Percentiles rank a stretch among this genome's conserved stretches.
Conservation (phyloP, 2,888 invertebrate species). For the Acrobasis suavella region DNA sequence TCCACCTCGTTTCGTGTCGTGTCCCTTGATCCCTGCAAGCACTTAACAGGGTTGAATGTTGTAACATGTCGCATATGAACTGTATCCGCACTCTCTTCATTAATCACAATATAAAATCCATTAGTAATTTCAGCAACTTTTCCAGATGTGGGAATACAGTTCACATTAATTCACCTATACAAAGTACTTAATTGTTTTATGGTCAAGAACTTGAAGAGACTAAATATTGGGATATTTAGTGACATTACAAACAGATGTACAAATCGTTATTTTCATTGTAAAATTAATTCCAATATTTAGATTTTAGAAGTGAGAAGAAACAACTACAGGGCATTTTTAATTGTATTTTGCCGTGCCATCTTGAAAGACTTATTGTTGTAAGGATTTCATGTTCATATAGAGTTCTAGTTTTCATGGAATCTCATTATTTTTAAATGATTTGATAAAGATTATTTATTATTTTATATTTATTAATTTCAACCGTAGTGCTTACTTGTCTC, state of each 20-base stretch:
- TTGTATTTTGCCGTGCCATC: slow-evolving; percentile 77
- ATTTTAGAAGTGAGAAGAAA: slow-evolving; percentile 62
- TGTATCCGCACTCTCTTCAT: slow-evolving; percentile 53
- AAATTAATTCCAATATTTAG: slow-evolving; percentile 78
- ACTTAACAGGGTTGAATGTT: slow-evolving; percentile 76
- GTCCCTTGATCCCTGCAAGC: slow-evolving; percentile 78
- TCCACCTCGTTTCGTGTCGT: slow-evolving; percentile 79
- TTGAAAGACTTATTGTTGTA: slow-evolving; percentile 81
- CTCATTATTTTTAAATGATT: slow-evolving; percentile 76
- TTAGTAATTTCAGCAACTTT: slow-evolving; percentile 15
- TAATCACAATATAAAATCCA: not conserved
- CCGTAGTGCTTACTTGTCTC: slow-evolving; percentile 57
- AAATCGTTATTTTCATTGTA: slow-evolving; percentile 76
- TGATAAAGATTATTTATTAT: slow-evolving; percentile 53
- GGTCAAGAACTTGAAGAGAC: slow-evolving; percentile 60
- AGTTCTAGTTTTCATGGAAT: slow-evolving; percentile 80
- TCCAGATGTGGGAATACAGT: slow-evolving; percentile 53
- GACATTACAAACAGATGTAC: slow-evolving; percentile 73
- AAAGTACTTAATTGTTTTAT: slow-evolving; percentile 55
- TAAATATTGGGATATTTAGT: slow-evolving; percentile 76
- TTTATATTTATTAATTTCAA: slow-evolving; percentile 51
- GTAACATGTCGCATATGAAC: slow-evolving; percentile 70
- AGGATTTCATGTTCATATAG: slow-evolving; percentile 82
- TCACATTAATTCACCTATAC: slow-evolving; percentile 50
- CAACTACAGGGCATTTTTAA: slow-evolving; percentile 75